Evolutionary conservation across 2,797 vertebrate species (phyloP).

Genomic region (Pipistrellus pygmaeus): DNA sequence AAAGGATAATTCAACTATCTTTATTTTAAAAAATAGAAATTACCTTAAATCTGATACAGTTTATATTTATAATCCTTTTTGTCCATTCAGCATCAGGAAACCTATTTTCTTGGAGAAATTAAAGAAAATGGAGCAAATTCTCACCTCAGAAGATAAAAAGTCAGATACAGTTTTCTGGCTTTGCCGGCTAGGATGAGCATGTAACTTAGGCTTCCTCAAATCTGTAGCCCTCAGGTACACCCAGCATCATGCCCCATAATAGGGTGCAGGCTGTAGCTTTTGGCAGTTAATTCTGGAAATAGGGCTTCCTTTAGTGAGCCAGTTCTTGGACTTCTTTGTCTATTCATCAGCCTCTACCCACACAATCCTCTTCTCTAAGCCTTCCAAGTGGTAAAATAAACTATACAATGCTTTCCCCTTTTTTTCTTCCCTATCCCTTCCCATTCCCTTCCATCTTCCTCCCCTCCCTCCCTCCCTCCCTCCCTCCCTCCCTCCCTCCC

Average conservation of each 20-base stretch:
- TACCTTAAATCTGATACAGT: neutral
- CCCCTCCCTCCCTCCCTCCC: rapidly evolving
- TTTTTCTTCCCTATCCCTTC: neutral
- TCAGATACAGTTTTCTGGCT: neutral
- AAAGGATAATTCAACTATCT: neutral
- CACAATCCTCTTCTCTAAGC: neutral
- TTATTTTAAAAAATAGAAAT: neutral
- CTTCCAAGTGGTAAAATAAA: neutral
- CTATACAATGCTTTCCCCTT: neutral
- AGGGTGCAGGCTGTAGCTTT: neutral
- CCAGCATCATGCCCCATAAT: neutral
- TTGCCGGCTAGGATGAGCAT: neutral
- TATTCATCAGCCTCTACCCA: too few relatives aligned
- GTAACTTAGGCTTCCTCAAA: neutral
- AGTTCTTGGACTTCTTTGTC: neutral
- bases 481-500: rapidly evolving
- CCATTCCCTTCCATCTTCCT: neutral
- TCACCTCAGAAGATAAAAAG: neutral
- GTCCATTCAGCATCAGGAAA: neutral
- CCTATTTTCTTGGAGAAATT: neutral
- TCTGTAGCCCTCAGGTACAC: neutral
- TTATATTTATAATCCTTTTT: conserved; percentile 5
- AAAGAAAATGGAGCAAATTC: neutral
- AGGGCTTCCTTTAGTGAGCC: neutral
- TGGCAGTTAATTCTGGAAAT: neutral